Percentiles rank a stretch among this genome's conserved stretches.
These are phyloP conservation scores for Pectinophora gossypiella DNA, from an alignment of 1,140 invertebrate genomes.

Conservation along the genomic window DNA sequence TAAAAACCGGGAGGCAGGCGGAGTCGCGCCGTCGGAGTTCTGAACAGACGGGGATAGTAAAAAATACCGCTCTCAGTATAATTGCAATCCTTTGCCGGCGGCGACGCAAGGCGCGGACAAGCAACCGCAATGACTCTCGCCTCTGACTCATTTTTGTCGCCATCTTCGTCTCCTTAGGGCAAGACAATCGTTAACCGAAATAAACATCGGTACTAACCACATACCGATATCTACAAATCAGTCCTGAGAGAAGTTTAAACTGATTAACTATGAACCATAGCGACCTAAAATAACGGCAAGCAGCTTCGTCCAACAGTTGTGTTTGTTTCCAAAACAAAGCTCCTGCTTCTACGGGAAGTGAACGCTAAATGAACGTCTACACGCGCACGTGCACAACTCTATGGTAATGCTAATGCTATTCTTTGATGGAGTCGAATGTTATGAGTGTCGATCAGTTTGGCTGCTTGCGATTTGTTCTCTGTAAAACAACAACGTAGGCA, in stretches of 20 bases:
- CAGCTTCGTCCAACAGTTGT: not conserved
- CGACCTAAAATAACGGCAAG: not conserved
- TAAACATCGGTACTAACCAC: not conserved
- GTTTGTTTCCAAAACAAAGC: constrained; percentile 3
- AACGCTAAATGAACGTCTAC: constrained; percentile 1
- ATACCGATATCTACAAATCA: too few species aligned
- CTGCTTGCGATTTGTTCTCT: too few species aligned
- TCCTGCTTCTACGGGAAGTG: not conserved
- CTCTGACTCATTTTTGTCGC: constrained; percentile 19
- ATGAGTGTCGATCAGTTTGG: too few species aligned
- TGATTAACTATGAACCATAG: not conserved
- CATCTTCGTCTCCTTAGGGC: not conserved
- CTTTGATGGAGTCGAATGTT: too few species aligned
- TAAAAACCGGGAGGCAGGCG: not conserved
- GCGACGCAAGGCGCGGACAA: constrained; percentile 31
- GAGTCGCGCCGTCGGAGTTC: not conserved
- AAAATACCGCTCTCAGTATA: constrained; percentile 10
- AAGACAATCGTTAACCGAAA: not conserved
- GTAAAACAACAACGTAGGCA: too few species aligned
- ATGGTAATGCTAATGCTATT: constrained; percentile 1
- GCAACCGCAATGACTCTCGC: constrained; percentile 27
- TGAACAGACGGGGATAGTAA: not conserved
- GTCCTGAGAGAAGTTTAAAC: too few species aligned
- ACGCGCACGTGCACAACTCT: not conserved
- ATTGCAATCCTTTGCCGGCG: constrained; percentile 25